Percentiles rank a stretch among this genome's conserved stretches.
Conservation (phyloP, 2,888 invertebrate genomes). For the Tetrapedia diversipes region DNA sequence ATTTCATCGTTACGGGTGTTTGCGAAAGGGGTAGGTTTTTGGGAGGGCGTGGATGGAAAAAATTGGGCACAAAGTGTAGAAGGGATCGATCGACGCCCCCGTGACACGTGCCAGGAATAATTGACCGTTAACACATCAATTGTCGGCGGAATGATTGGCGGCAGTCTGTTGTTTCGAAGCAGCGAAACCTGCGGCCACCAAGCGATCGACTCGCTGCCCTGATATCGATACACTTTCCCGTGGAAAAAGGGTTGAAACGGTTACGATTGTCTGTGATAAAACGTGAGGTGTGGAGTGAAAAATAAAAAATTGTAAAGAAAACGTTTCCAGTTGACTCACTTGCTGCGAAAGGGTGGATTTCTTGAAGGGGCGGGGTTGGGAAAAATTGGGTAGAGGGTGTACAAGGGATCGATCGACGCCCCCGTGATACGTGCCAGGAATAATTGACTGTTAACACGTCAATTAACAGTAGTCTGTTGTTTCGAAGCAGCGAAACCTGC, state of each 20-base stretch:
- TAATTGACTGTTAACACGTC: slow-evolving; percentile 56
- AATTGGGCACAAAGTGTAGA: slow-evolving; percentile 1
- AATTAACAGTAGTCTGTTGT: slow-evolving; percentile 42
- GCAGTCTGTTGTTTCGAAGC: slow-evolving; percentile 34
- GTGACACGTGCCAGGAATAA: slow-evolving; percentile 51
- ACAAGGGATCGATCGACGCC: slow-evolving; percentile 5
- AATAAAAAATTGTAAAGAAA: no score
- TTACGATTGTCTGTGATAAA: no score
- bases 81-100: slow-evolving; percentile 6
- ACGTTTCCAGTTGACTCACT: no score
- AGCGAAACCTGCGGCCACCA: slow-evolving; percentile 10
- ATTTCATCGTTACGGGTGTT: slow-evolving; percentile 52
- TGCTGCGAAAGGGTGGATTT: slow-evolving; percentile 1
- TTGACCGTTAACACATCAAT: slow-evolving; percentile 55
- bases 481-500: slow-evolving; percentile 15
- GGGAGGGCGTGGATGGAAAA: background rate
- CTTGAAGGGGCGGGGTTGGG: background rate
- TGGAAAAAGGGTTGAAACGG: background rate
- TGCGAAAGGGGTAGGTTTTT: slow-evolving; percentile 1
- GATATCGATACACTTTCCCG: slow-evolving; percentile 13
- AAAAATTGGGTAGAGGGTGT: slow-evolving; percentile 4
- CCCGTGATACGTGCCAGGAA: slow-evolving; percentile 46
- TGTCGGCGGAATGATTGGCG: slow-evolving; percentile 32
- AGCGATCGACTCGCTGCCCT: slow-evolving; percentile 30
- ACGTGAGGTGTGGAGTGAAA: no score